Evolutionary conservation across 2,797 vertebrate species (phyloP).

Genomic region (Thalassophryne amazonica): DNA sequence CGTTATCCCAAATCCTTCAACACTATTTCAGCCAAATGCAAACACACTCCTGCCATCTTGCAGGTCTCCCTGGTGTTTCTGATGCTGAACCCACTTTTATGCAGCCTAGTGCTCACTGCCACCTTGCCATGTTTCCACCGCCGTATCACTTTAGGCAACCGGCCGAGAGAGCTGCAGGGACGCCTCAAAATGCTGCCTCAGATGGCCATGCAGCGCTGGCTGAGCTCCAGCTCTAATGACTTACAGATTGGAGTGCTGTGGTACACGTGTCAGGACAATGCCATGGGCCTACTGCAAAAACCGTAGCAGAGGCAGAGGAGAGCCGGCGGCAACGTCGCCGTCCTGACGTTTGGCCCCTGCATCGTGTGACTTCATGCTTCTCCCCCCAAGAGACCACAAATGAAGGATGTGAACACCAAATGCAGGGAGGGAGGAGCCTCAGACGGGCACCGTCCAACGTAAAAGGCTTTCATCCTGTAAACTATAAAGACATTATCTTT

Average conservation of each 20-base stretch:
- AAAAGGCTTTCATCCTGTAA: constrained; percentile 86
- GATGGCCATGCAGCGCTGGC: constrained; percentile 78
- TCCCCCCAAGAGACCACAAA: constrained; percentile 61
- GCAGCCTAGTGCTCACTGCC: constrained; percentile 71
- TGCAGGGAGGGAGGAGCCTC: constrained; percentile 30
- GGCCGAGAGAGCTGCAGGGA: constrained; percentile 33
- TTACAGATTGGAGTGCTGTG: constrained; percentile 86
- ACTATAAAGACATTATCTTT: constrained; percentile 91
- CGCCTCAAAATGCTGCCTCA: constrained; percentile 55
- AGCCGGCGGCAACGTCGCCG: constrained; percentile 44
- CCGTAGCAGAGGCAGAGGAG: constrained; percentile 64
- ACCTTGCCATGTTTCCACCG: constrained; percentile 74
- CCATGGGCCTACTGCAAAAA: constrained; percentile 74
- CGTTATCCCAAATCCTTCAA: neutral
- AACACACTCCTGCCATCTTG: neutral
- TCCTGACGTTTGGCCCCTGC: constrained; percentile 81
- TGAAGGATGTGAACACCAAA: constrained; percentile 78
- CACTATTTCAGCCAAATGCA: neutral
- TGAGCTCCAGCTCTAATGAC: constrained; percentile 90
- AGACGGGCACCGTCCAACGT: constrained; percentile 76
- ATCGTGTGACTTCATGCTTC: constrained; percentile 80
- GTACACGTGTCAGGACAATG: constrained; percentile 83
- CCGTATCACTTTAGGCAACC: constrained; percentile 52
- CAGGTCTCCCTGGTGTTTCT: neutral
- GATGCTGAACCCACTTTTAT: constrained; percentile 16